These are phyloP conservation scores for Microplitis deprimator DNA, from an alignment of 2,888 invertebrate species.

Conservation along the genomic window DNA sequence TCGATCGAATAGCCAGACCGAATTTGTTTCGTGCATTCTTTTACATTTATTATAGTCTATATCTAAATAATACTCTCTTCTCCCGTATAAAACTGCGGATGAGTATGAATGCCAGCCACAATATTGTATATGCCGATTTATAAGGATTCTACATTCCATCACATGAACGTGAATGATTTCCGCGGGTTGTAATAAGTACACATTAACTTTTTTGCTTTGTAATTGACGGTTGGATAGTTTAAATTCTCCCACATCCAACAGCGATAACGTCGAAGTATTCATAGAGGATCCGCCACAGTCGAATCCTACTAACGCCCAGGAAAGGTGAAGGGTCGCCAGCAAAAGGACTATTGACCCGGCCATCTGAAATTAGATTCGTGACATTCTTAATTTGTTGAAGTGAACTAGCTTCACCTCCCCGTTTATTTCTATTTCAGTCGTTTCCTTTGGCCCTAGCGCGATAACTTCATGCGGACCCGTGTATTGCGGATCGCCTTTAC, in stretches of 20 bases:
- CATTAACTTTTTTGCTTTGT: not conserved
- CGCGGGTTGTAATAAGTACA: not conserved
- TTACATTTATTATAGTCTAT: not conserved
- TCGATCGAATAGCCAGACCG: not conserved
- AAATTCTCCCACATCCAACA: not conserved
- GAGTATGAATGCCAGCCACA: not conserved
- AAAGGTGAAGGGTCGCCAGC: not conserved
- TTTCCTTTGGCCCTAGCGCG: conserved; percentile 29
- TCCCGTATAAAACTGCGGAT: too few relatives aligned
- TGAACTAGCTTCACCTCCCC: conserved; percentile 30
- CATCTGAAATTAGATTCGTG: not conserved
- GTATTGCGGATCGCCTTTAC: conserved; percentile 22
- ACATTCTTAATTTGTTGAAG: conserved; percentile 9
- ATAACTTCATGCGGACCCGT: conserved; percentile 16
- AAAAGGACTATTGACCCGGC: not conserved
- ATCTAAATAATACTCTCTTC: too few relatives aligned
- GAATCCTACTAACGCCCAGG: conserved; percentile 9
- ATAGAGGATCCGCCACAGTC: conserved; percentile 6
- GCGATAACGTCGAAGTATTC: not conserved
- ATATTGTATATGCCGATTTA: not conserved
- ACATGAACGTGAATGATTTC: not conserved
- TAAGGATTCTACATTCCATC: not conserved
- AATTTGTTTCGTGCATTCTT: not conserved
- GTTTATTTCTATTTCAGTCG: conserved; percentile 28
- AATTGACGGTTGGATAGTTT: not conserved